A percentile compares a stretch with the other conserved stretches of the same genome.
These are phyloP conservation scores for Rhinolophus ferrumequinum DNA, from an alignment of 2,113 vertebrate genomes.

Conservation along the genomic window DNA sequence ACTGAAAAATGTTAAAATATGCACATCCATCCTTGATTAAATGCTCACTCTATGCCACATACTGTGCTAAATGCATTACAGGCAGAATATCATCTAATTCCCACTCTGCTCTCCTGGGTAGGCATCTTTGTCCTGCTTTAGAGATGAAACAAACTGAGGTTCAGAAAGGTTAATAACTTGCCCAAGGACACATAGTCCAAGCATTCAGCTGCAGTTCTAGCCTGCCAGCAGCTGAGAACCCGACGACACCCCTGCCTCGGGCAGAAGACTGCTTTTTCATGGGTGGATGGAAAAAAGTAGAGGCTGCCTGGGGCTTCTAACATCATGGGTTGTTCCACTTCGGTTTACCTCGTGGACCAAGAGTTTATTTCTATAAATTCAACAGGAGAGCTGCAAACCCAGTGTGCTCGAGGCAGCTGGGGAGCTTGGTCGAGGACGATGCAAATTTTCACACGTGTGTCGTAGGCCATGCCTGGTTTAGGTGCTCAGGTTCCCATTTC, in stretches of 20 bases:
- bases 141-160: background rate
- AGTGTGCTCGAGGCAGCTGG: accelerated
- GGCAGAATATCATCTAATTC: background rate
- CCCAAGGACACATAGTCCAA: background rate
- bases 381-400: background rate
- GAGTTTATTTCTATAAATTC: background rate
- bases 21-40: background rate
- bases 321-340: background rate
- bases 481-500: background rate
- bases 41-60: background rate
- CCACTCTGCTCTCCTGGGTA: background rate
- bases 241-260: accelerated
- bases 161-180: slow-evolving; percentile 29
- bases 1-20: background rate
- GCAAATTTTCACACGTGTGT: background rate
- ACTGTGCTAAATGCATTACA: background rate
- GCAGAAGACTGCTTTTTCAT: background rate
- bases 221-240: background rate
- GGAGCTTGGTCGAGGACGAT: accelerated
- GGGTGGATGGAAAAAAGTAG: background rate
- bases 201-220: background rate
- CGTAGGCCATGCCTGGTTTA: accelerated
- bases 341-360: background rate
- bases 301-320: background rate
- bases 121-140: background rate